Evolutionary conservation across 2,797 vertebrate species (phyloP), one percentile per base, ranked within the genome.

Genomic region (Hemibagrus guttatus): DNA sequence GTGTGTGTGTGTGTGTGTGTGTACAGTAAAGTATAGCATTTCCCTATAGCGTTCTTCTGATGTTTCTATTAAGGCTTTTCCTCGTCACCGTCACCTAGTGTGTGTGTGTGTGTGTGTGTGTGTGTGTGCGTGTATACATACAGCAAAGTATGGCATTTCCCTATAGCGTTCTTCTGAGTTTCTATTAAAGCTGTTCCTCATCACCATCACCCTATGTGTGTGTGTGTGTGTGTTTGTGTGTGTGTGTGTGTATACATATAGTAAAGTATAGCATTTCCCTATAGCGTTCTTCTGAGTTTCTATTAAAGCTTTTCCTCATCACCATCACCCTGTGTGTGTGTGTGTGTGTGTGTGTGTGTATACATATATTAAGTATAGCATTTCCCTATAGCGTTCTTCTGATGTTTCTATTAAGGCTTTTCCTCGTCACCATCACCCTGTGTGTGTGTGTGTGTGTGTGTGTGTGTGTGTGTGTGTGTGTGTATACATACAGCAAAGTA

Each of bases 91-190:
- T n/a, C n/a, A n/a, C n/a, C n/a, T n/a, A 49, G 54, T 19, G 59
- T 81, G 59, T 79, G 79, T n/a, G 13, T 81, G 58, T 83, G 64
- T 68, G 81, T 42, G 39, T 35, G 54, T 42, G 31, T 42, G 54
- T 59, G 28, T 81, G 49, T 59, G 21, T 83, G 49, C 75, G 83
- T 46, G 1, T 93, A 92, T 61, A 19, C 93, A 94, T 95, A 95
- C 90, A 94, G 54, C 13, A 46, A 71, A 54, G 94, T 96, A 93
- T 95, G 92, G 88, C 92, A 7, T 95, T 95, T 94, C 95, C 91
- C 28, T 91, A 88, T 84, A 28, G 89, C 88, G 92, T 90, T 90
- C 90, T 74, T 90, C 31, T 93, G 90, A 93, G 88, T 89, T 91
- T 93, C 93, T 92, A 94, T 94, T 95, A 92, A 95, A 92, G 90